A percentile compares a stretch with the other conserved stretches of the same genome.
Conservation (phyloP, 2,113 vertebrate genomes). For the Pelusios castaneus region DNA sequence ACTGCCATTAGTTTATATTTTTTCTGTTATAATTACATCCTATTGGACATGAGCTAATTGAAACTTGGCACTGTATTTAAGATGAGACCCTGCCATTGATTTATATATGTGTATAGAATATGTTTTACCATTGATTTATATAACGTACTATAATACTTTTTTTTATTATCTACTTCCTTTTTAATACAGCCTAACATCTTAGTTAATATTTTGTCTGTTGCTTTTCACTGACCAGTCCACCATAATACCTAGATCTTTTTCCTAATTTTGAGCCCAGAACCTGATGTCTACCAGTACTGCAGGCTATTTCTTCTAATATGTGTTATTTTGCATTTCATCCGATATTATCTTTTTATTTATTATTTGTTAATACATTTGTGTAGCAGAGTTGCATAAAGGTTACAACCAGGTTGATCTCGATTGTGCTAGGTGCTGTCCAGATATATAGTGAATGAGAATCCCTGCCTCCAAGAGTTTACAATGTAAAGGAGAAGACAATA, state of each 20-base stretch:
- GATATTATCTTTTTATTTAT: background rate
- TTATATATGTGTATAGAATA: background rate
- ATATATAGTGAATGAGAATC: background rate
- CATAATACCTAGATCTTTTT: background rate
- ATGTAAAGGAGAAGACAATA: background rate
- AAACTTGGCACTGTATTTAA: background rate
- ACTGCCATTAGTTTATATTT: background rate
- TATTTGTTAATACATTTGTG: rapidly evolving
- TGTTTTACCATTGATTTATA: background rate
- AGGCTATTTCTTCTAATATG: background rate
- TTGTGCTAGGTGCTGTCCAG: background rate
- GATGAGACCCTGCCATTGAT: background rate
- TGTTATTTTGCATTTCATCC: background rate
- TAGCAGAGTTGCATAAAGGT: background rate
- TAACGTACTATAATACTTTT: background rate
- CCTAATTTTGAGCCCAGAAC: background rate
- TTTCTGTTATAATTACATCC: background rate
- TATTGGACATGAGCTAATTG: background rate
- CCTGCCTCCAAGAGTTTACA: background rate
- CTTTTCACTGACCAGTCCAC: background rate
- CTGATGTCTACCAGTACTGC: background rate
- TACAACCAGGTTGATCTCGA: background rate
- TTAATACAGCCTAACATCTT: background rate
- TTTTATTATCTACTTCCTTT: background rate
- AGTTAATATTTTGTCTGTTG: background rate